Evolutionary conservation across 2,113 vertebrate species (phyloP).

Genomic region (Anas platyrhynchos): DNA sequence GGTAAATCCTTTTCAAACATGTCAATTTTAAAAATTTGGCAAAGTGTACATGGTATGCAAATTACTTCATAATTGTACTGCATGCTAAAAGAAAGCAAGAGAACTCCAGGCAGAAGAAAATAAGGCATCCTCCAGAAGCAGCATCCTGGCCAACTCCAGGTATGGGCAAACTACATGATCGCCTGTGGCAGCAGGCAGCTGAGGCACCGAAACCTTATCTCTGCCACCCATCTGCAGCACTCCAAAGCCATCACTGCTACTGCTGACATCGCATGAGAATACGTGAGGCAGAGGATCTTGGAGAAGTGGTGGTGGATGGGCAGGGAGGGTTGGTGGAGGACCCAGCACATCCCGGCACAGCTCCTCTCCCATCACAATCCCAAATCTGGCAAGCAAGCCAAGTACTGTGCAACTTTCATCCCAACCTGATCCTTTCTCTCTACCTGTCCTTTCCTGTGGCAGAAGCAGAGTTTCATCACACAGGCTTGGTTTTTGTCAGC

Average conservation of each 20-base stretch:
- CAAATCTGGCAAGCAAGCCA: not conserved
- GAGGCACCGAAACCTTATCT: not conserved
- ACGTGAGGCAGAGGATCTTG: fast-evolving
- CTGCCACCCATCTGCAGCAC: not conserved
- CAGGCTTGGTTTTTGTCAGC: not conserved
- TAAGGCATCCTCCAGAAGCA: not conserved
- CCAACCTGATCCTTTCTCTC: not conserved
- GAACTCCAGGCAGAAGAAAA: not conserved
- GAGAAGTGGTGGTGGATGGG: not conserved
- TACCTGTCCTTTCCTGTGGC: fast-evolving
- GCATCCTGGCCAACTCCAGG: not conserved
- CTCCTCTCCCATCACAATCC: not conserved
- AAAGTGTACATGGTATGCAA: constrained; percentile 64
- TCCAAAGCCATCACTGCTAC: not conserved
- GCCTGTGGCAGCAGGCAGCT: not conserved
- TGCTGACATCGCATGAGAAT: fast-evolving
- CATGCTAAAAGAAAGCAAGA: constrained; percentile 57
- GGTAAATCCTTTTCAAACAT: constrained; percentile 55
- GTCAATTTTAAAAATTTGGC: constrained; percentile 75
- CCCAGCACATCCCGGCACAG: not conserved
- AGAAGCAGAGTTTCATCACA: not conserved
- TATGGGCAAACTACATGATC: not conserved
- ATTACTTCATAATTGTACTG: constrained; percentile 60
- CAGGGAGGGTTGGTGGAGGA: not conserved
- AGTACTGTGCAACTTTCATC: not conserved